Evolutionary conservation across 2,797 vertebrate genomes (phyloP), one percentile per base, ranked within the genome.

Genomic region (Coregonus ussuriensis): DNA sequence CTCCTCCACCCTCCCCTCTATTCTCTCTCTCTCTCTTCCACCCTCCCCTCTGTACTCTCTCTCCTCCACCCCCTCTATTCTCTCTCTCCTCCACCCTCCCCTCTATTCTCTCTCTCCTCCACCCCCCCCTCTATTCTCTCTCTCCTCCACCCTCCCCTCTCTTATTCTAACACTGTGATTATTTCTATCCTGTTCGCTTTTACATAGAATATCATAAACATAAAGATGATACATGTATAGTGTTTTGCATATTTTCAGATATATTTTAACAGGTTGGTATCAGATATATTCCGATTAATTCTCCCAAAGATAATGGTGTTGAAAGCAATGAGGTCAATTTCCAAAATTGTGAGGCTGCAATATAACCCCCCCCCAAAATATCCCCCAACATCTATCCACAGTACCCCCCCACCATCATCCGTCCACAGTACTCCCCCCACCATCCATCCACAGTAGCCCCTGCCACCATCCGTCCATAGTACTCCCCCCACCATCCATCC

Each of bases 41-140:
- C 25, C 25, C 25, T 25, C 25, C 25, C 25, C 25, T 25, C 25
- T 25, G 25, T 25, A 25, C 29, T 82, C 81, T 81, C 81, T 79
- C 84, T 53, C 54, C 37, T 79, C 82, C 84, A 80, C 74, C 56
- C 68, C 62, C 56, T 82, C 52, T 74, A 15, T 74, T 37, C 41
- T 70, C 70, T 67, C 70, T 52, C 25, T 25, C 25, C 25, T 25
- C 25, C 25, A 25, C 25, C 25, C 25, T 25, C 25, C 25, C 25
- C 25, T 25, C 25, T 25, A 35, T 69, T 33, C 29, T 82, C 81
- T 81, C 81, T 79, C 84, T 53, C 54, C 37, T 79, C 82, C 84
- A 80, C 74, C 56, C 68, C 1, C 25, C 25, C 25, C 25, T 25
- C 25, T 25, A 25, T 25, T 25, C 53, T 11, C 52, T 59, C 72